Evolutionary conservation across 2,797 vertebrate species (phyloP), one percentile per base, ranked within the genome.

Genomic region (Falco peregrinus): DNA sequence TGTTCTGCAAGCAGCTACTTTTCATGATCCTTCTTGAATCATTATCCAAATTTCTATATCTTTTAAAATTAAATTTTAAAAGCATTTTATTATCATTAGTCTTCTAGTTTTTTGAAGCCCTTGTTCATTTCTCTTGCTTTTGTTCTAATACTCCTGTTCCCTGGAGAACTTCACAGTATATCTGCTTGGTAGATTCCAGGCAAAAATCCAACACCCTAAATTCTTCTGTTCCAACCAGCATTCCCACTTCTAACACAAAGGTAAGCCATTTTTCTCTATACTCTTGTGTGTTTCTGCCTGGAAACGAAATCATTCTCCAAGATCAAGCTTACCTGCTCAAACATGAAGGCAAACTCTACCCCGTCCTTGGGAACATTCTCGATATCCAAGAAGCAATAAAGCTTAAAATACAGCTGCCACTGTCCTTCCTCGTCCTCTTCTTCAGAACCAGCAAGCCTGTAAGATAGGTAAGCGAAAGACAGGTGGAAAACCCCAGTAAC

Each of bases 261-360:
- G 15, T 57, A 79, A 94, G 37, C 17, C 59, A 56, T 7, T 63
- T 73, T 69, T 76, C 65, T 89, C 29, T 54, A 68, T 33, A 51
- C 6, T 74, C 17, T 13, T 45, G 9, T n/a, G 24, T 81, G 65
- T 39, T 76, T 76, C 51, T 71, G 48, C 65, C 28, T 51, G 22
- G 7, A 77, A 89, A 85, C 29, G 2, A 71, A 64, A 31, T 48
- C 3, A 31, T 22, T 84, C 33, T 63, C 43, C 41, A 37, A 31
- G 20, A 53, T 45, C 3, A 4, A 45, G 16, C 95, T 90, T 91
- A 99, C 99, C 99, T 99, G 99, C 97, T 99, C 99, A 97, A 99
- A 99, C 99, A 99, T 99, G 97, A 99, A 99, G 3, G 99, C 99
- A 97, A 99, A 99, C 97, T 99, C 99, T 74, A 99, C 98, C 8